Base-by-base conservation (phyloP, 2,888 invertebrate species). In the Rotaria macrura region DNA sequence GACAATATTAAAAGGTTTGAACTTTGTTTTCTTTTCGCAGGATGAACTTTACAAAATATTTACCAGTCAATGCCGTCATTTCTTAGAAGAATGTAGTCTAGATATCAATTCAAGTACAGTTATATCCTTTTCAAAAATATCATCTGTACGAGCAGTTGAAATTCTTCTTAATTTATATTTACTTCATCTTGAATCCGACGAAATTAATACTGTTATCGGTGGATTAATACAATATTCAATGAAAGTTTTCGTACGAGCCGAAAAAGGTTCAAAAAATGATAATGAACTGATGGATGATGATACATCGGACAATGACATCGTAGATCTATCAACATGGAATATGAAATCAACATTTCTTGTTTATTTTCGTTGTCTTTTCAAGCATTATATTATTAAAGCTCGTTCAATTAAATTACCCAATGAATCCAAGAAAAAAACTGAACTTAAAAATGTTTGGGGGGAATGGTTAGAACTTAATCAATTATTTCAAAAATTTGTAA, bases 281-380 rank as follows among this genome's bases (percentile, higher is more conserved):
- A 34, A 34, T 34, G 34, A 65, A 17, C 20, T 34, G 34, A 5
- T 7, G 4, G 34, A 29, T 65, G 29, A 65, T 79, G 79, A 79
- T 43, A 43, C 79, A 43, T n/a, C 43, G n/a, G 43, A 79, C 2
- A 79, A 79, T 43, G 1, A 25, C 0, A 79, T 43, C 43, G 43
- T 25, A 12, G 43, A 79, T 43, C 20, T 40, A n/a, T 79, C 79
- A 79, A 79, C 79, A 43, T 79, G 79, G 79, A 79, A 25, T 40
- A 43, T 43, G 9, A 79, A 79, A 43, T 65, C 65, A 20, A 79
- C 79, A n/a, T 79, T 79, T 79, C 14, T 79, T n/a, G n/a, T 79
- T 17, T 79, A 79, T 79, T 79, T 43, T 79, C 79, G 79, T 79
- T 79, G 43, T 43, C 40, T 79, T n/a, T 79, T 79, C n/a, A 79